Evolutionary conservation across 2,797 vertebrate genomes (phyloP).

Genomic region (Amblyraja radiata): DNA sequence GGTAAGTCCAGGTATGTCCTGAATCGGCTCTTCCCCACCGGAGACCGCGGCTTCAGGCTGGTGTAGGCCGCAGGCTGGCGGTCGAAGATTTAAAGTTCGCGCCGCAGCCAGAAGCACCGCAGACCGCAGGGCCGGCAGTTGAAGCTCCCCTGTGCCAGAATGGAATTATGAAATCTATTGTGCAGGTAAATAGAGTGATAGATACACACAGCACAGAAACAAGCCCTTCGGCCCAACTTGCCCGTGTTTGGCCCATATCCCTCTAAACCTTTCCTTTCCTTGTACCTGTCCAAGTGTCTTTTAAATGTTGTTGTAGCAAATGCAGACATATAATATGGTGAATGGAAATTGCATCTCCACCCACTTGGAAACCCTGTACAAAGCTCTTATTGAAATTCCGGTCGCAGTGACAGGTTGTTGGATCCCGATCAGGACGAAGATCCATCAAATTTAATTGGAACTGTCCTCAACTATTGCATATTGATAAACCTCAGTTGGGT

Average conservation of each 20-base stretch:
- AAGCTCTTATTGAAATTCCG: neutral
- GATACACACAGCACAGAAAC: no score
- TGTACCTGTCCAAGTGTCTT: no score
- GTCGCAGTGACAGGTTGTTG: neutral
- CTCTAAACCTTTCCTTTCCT: no score
- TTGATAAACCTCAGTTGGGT: neutral
- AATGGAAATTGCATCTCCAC: conserved; percentile 20
- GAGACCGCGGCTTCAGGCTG: no score
- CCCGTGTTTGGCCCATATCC: no score
- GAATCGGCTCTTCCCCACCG: no score
- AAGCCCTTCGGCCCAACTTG: no score
- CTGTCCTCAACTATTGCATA: neutral
- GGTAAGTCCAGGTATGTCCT: no score
- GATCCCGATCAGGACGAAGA: neutral
- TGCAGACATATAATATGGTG: neutral
- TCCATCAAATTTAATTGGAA: conserved; percentile 8
- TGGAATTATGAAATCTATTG: neutral
- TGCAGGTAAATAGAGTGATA: neutral
- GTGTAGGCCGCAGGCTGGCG: no score
- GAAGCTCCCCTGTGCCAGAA: neutral
- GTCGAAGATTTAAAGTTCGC: no score
- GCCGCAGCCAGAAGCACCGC: no score
- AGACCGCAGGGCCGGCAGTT: no score
- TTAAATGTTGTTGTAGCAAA: neutral
- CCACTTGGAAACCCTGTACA: neutral